phyloP scores from a whole-genome alignment of 2,888 invertebrate genomes.

The Troides oblongomaculatus region DNA sequence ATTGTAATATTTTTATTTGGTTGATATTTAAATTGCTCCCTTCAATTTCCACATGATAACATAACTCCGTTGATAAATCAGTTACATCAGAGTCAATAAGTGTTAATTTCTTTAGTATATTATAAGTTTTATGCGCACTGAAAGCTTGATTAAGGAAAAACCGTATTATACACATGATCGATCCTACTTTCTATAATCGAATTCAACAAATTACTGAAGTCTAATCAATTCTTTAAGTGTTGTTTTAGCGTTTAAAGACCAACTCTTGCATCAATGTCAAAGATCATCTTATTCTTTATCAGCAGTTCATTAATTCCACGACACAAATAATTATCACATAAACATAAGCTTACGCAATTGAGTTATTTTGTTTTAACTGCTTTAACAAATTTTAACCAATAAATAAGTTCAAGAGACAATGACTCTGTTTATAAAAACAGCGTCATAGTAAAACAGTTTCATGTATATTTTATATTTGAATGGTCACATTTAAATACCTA shows the following conservation, averaged over 20 bases:
- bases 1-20: conserved; percentile 84
- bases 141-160: conserved; percentile 83
- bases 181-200: conserved; percentile 35
- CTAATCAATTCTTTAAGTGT: conserved; percentile 7
- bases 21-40: conserved; percentile 76
- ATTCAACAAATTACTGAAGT: conserved; percentile 33
- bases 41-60: conserved; percentile 87
- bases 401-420: neutral
- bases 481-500: too few species aligned
- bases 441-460: too few species aligned
- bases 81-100: conserved; percentile 67
- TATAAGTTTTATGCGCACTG: conserved; percentile 80
- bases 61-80: conserved; percentile 85
- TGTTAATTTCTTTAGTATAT: conserved; percentile 79
- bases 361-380: conserved; percentile 29
- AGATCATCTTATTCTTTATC: conserved; percentile 50
- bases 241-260: conserved; percentile 18
- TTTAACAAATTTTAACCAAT: neutral
- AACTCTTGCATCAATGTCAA: conserved; percentile 71
- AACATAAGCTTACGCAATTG: conserved; percentile 68
- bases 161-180: conserved; percentile 76
- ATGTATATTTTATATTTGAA: too few species aligned
- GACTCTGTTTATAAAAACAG: neutral
- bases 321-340: conserved; percentile 53
- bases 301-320: conserved; percentile 39